phyloP scores from a whole-genome alignment of 2,797 vertebrate genomes.

The Acrossocheilus fasciatus region DNA sequence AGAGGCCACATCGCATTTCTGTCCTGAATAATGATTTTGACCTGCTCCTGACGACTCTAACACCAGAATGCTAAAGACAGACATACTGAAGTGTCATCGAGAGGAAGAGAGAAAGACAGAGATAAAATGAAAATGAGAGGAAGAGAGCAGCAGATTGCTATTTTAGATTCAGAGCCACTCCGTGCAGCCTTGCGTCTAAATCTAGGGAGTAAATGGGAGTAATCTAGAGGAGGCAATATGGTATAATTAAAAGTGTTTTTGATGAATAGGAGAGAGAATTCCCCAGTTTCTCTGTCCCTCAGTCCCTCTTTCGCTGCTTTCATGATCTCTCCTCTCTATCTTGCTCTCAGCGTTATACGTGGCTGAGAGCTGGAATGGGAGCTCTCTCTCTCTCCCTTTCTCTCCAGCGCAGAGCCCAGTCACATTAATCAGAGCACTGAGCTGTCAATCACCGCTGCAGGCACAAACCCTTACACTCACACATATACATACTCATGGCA shows the following conservation, averaged over 20 bases:
- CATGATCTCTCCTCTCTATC: constrained; percentile 20
- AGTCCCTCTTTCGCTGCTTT: constrained; percentile 28
- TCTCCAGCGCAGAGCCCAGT: constrained; percentile 25
- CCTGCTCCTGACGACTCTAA: constrained; percentile 30
- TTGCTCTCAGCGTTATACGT: constrained; percentile 27
- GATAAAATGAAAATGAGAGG: constrained; percentile 29
- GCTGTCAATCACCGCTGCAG: constrained; percentile 35
- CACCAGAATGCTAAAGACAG: constrained; percentile 57
- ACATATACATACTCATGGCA: constrained; percentile 11
- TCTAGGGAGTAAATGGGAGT: constrained; percentile 58
- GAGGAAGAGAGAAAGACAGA: constrained; percentile 12
- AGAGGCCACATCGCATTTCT: constrained; percentile 41
- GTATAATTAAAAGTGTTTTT: constrained; percentile 62
- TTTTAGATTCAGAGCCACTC: constrained; percentile 59
- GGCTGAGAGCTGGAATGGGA: constrained; percentile 22
- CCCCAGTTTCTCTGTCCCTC: constrained; percentile 37
- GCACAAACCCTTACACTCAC: constrained; percentile 14
- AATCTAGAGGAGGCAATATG: constrained; percentile 54
- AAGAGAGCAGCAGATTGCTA: constrained; percentile 30
- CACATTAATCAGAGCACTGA: constrained; percentile 47
- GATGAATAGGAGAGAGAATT: constrained; percentile 58
- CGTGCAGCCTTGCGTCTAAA: constrained; percentile 34
- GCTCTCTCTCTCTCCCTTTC: constrained; percentile 7
- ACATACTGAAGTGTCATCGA: constrained; percentile 47
- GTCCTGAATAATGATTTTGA: constrained; percentile 56